A percentile compares a stretch with the other conserved stretches of the same genome.
phyloP scores from a whole-genome alignment of 2,797 vertebrate genomes.

The Falco cherrug region DNA sequence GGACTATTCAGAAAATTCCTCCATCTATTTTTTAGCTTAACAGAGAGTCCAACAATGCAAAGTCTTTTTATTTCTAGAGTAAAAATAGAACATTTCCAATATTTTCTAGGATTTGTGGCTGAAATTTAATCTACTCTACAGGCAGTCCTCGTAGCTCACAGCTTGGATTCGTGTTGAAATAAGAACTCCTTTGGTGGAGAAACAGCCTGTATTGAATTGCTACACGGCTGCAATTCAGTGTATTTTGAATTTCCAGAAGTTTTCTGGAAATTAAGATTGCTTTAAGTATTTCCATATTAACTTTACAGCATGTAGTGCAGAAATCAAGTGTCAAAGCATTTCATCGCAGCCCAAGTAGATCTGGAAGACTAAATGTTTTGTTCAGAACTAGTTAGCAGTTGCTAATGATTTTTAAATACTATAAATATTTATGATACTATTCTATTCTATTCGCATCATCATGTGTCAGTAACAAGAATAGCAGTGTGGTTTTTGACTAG shows the following conservation, averaged over 20 bases:
- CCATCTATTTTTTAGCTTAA: not conserved
- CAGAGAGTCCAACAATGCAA: not conserved
- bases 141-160: not conserved
- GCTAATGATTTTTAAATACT: not conserved
- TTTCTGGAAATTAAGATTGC: not conserved
- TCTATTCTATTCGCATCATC: not conserved
- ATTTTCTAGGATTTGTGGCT: not conserved
- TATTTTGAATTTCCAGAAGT: too few species aligned
- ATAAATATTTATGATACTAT: not conserved
- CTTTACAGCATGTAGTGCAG: not conserved
- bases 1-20: not conserved
- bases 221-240: not conserved
- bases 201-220: not conserved
- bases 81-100: not conserved
- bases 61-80: not conserved
- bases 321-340: not conserved
- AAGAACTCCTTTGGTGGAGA: not conserved
- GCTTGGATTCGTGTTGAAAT: not conserved
- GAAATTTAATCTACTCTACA: not conserved
- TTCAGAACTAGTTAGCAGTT: not conserved
- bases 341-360: not conserved
- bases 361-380: not conserved
- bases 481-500: rapidly evolving
- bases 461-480: not conserved
- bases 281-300: not conserved